Evolutionary conservation across 2,797 vertebrate species (phyloP).

Genomic region (Pempheris klunzingeri): DNA sequence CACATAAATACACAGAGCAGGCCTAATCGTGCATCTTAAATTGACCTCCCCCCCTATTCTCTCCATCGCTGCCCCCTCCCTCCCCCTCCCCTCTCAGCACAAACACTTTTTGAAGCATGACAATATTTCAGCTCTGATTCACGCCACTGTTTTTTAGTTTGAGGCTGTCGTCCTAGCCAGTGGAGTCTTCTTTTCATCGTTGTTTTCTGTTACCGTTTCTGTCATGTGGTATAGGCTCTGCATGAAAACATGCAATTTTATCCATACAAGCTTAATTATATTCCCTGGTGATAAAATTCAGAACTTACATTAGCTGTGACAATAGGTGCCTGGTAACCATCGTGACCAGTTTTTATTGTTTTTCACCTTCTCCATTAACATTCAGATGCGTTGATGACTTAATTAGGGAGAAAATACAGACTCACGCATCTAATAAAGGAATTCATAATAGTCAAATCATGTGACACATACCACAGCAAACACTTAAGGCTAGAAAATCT

Average conservation of each 20-base stretch:
- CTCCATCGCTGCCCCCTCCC: slow-evolving; percentile 30
- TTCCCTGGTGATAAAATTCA: slow-evolving; percentile 42
- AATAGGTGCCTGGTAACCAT: slow-evolving; percentile 49
- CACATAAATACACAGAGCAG: slow-evolving; percentile 3
- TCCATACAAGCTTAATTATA: slow-evolving; percentile 28
- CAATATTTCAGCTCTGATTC: slow-evolving; percentile 80
- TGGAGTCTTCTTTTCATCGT: slow-evolving; percentile 72
- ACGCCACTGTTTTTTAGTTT: slow-evolving; percentile 75
- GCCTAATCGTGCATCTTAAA: slow-evolving; percentile 24
- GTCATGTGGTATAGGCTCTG: slow-evolving; percentile 81
- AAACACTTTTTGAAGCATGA: slow-evolving; percentile 85
- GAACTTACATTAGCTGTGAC: slow-evolving; percentile 26
- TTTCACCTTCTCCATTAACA: slow-evolving; percentile 63
- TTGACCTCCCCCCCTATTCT: slow-evolving; percentile 47
- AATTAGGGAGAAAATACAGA: slow-evolving; percentile 57
- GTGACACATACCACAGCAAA: slow-evolving; percentile 74
- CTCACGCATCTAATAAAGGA: slow-evolving; percentile 66
- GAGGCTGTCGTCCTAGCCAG: slow-evolving; percentile 70
- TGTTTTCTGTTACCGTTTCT: slow-evolving; percentile 68
- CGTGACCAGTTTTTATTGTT: slow-evolving; percentile 52
- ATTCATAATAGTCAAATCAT: slow-evolving; percentile 57
- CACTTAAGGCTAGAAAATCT: slow-evolving; percentile 58
- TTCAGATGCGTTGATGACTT: slow-evolving; percentile 71
- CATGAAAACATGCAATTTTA: slow-evolving; percentile 75
- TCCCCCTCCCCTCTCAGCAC: slow-evolving; percentile 56